These are phyloP conservation scores for Anastatus disparis DNA, from an alignment of 1,140 invertebrate species.

Conservation along the genomic window DNA sequence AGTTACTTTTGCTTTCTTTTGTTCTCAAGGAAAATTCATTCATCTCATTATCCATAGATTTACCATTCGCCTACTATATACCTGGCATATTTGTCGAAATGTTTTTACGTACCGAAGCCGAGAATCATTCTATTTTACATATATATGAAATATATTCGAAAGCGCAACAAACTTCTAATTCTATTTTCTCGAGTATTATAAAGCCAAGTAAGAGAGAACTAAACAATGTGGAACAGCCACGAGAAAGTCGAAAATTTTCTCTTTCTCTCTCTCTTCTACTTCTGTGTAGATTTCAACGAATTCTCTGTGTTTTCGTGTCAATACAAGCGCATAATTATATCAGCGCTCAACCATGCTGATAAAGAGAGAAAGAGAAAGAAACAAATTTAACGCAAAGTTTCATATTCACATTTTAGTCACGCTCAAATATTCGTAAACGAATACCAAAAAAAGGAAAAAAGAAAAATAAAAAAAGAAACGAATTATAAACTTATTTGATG, in stretches of 20 bases:
- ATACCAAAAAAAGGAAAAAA: not conserved
- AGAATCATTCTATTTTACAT: not conserved
- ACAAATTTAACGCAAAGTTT: too few species aligned
- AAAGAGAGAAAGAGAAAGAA: not conserved
- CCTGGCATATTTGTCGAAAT: too few species aligned
- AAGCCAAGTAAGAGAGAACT: not conserved
- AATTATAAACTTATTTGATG: constrained; percentile 1
- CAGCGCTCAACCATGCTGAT: not conserved
- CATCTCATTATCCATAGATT: too few species aligned
- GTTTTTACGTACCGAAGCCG: too few species aligned
- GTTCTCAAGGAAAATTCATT: too few species aligned
- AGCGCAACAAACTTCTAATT: constrained; percentile 26
- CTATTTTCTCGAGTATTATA: constrained; percentile 7
- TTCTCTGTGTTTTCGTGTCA: not conserved
- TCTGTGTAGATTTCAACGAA: too few species aligned
- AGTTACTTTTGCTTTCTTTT: too few species aligned
- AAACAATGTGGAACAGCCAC: not conserved
- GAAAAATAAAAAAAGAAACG: too few species aligned
- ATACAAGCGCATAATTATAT: constrained; percentile 11
- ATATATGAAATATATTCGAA: not conserved
- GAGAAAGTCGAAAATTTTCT: too few species aligned
- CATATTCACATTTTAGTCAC: not conserved
- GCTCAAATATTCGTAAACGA: too few species aligned
- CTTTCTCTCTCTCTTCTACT: too few species aligned
- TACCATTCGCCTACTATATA: too few species aligned